Evolutionary conservation across 2,113 vertebrate species (phyloP).

Genomic region (Capra hircus): DNA sequence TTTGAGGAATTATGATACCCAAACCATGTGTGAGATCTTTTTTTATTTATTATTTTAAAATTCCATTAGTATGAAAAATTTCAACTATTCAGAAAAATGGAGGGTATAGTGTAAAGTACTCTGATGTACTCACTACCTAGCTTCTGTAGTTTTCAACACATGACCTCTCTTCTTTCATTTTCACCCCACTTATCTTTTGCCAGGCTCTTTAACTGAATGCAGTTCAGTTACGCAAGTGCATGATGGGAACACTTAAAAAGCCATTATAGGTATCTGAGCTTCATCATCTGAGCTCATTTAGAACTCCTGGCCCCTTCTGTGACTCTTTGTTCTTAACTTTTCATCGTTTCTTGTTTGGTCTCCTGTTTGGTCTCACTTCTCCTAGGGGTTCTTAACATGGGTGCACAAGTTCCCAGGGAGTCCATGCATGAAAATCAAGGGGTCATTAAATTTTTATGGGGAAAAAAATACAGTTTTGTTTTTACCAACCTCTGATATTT

Average conservation of each 20-base stretch:
- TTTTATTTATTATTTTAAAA: slow-evolving; percentile 11
- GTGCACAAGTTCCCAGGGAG: neutral
- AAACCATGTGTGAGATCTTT: neutral
- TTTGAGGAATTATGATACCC: slow-evolving; percentile 14
- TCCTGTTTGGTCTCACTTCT: neutral
- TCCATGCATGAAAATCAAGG: neutral
- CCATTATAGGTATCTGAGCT: neutral
- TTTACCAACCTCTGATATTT: neutral
- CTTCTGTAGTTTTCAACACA: neutral
- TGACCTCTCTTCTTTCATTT: slow-evolving; percentile 4
- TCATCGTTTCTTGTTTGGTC: neutral
- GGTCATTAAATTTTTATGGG: neutral
- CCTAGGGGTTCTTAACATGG: neutral
- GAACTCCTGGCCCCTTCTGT: neutral
- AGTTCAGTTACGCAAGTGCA: neutral
- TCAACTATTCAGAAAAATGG: neutral
- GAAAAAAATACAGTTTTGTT: neutral
- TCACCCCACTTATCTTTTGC: neutral
- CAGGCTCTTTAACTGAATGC: neutral
- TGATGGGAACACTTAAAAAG: neutral
- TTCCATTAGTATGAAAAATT: neutral
- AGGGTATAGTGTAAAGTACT: neutral
- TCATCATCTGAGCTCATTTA: slow-evolving; percentile 3
- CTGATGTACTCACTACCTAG: neutral
- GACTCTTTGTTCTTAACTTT: neutral